These are phyloP conservation scores for Sinocyclocheilus anshuiensis DNA, from an alignment of 2,113 vertebrate genomes.

Conservation along the genomic window DNA sequence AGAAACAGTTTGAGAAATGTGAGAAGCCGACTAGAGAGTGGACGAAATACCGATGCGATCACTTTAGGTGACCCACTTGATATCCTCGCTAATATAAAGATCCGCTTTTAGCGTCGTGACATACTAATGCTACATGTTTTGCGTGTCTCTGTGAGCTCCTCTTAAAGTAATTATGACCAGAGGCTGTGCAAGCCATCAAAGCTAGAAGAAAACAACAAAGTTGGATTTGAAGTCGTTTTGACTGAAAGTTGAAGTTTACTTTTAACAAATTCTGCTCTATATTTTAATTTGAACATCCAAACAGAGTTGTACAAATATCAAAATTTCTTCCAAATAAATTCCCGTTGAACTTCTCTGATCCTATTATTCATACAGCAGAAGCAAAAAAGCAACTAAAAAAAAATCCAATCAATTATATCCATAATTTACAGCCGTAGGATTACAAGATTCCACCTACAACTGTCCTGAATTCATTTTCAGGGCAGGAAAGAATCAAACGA, in stretches of 20 bases:
- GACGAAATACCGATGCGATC: neutral
- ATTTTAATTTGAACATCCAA: neutral
- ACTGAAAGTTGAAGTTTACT: neutral
- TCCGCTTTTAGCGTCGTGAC: neutral
- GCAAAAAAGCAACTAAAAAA: conserved; percentile 59
- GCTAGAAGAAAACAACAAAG: neutral
- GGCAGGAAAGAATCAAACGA: conserved; percentile 66
- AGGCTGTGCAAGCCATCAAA: neutral
- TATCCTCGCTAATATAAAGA: conserved; percentile 14
- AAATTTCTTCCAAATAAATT: conserved; percentile 2
- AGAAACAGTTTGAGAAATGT: conserved; percentile 19
- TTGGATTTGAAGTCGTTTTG: too few relatives aligned
- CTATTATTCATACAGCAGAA: conserved; percentile 68
- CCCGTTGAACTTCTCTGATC: conserved; percentile 39
- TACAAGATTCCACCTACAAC: conserved; percentile 71
- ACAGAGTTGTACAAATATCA: neutral
- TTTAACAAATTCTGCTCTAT: neutral
- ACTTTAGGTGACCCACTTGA: conserved; percentile 15
- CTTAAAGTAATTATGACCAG: conserved; percentile 6
- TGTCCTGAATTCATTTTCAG: conserved; percentile 71
- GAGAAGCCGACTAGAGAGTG: neutral
- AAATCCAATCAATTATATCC: conserved; percentile 73
- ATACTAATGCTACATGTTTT: neutral
- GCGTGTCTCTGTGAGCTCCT: neutral
- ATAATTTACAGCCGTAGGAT: conserved; percentile 75